phyloP scores from a whole-genome alignment of 2,888 invertebrate genomes.

The Portevinia maculata region DNA sequence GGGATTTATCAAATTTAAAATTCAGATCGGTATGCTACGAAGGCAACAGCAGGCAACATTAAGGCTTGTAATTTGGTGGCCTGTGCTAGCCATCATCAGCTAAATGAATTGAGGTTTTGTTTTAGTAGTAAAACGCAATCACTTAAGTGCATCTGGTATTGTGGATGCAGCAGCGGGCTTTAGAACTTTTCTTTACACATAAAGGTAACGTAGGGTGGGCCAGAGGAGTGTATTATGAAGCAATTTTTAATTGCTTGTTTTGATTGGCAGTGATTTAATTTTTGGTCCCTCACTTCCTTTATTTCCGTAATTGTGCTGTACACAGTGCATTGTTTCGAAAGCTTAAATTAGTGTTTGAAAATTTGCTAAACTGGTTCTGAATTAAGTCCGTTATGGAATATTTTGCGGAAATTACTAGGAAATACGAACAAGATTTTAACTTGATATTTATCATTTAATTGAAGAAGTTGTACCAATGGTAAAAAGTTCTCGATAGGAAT shows the following conservation, averaged over 20 bases:
- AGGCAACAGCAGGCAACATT: constrained; percentile 18
- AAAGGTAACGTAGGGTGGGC: constrained; percentile 2
- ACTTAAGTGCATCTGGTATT: constrained; percentile 71
- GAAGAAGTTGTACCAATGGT: too few relatives aligned
- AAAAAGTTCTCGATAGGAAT: too few relatives aligned
- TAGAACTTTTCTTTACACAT: constrained; percentile 55
- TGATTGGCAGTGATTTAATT: constrained; percentile 28
- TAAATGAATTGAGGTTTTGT: constrained; percentile 71
- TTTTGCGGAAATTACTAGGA: too few relatives aligned
- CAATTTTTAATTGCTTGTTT: constrained; percentile 57
- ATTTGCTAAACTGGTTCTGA: too few relatives aligned
- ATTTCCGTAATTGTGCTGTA: neutral
- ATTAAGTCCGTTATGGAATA: too few relatives aligned
- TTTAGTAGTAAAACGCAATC: constrained; percentile 64
- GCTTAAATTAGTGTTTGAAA: too few relatives aligned
- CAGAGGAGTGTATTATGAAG: neutral
- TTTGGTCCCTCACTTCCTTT: constrained; percentile 22
- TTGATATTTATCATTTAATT: too few relatives aligned
- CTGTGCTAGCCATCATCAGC: constrained; percentile 48
- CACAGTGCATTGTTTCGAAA: too few relatives aligned
- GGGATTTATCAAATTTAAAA: constrained; percentile 58
- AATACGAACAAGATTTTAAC: too few relatives aligned
- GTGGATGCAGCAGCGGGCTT: constrained; percentile 46
- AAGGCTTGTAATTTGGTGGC: constrained; percentile 51
- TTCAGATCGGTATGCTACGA: constrained; percentile 43